These are phyloP conservation scores for Sebastes dallii DNA, from an alignment of 2,797 vertebrate species.

Conservation along the genomic window DNA sequence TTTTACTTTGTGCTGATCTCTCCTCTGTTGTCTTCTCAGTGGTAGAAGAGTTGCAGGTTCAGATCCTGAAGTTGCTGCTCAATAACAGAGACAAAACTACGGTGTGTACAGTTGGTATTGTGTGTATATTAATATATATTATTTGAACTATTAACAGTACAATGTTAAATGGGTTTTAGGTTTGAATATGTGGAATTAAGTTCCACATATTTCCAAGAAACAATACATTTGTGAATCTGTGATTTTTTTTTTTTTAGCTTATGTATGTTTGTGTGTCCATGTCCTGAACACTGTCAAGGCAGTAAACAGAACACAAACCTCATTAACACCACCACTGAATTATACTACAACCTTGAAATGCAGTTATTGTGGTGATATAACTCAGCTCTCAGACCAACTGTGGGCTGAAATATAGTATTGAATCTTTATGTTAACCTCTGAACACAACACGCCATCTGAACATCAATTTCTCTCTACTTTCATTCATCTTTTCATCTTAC, in stretches of 20 bases:
- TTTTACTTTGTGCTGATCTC: not conserved
- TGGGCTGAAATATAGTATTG: no score
- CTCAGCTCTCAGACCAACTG: no score
- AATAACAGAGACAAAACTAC: conserved; percentile 93
- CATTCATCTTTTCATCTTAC: no score
- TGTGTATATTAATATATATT: not conserved
- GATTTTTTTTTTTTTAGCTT: not conserved
- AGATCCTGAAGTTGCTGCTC: conserved; percentile 93
- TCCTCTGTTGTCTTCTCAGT: conserved; percentile 75
- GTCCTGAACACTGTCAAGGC: not conserved
- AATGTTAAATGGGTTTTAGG: not conserved
- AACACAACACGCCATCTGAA: no score
- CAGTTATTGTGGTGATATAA: no score
- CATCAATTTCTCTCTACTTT: no score
- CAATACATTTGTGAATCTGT: not conserved
- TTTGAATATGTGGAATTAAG: not conserved
- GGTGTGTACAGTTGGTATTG: conserved; percentile 74
- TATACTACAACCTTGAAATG: not conserved
- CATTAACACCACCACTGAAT: not conserved
- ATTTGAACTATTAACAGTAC: not conserved
- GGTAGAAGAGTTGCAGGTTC: conserved; percentile 95
- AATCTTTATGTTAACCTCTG: no score
- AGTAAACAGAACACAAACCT: not conserved
- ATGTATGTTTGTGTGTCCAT: not conserved
- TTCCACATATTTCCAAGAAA: not conserved